phyloP scores from a whole-genome alignment of 2,797 vertebrate species.

The Platyrinchus mystaceus region DNA sequence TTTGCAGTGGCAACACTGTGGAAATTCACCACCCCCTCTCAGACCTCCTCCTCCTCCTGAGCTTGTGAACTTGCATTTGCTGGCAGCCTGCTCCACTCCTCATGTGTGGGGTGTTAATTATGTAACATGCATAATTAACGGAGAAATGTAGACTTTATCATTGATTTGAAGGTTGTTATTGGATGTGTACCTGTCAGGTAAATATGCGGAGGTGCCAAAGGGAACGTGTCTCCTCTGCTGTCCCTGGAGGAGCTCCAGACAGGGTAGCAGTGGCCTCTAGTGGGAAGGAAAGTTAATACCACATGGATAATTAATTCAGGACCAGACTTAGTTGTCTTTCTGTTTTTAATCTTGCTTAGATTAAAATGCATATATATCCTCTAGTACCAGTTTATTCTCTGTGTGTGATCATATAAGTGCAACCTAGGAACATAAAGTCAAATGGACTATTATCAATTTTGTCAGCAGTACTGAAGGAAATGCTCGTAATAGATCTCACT shows the following conservation, averaged over 20 bases:
- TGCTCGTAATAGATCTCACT: accelerated
- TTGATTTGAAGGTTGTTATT: not conserved
- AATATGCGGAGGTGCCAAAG: not conserved
- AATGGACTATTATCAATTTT: not conserved
- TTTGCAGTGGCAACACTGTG: not conserved
- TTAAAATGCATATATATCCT: not conserved
- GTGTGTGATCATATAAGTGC: not conserved
- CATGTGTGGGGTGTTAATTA: not conserved
- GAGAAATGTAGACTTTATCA: not conserved
- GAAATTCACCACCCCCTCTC: not conserved
- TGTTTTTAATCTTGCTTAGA: not conserved
- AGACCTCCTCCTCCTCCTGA: not conserved
- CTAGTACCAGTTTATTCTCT: not conserved
- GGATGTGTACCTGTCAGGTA: not conserved
- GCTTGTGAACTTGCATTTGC: not conserved
- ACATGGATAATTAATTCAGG: not conserved
- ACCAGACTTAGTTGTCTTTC: not conserved
- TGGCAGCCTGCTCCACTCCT: not conserved
- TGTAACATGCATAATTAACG: not conserved
- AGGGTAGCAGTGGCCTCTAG: constrained; percentile 66
- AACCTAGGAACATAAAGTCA: not conserved
- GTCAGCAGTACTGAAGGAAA: not conserved
- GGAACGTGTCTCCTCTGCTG: not conserved
- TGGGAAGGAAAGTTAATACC: constrained; percentile 32
- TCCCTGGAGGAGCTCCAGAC: not conserved